Conservation (phyloP, 2,797 vertebrate species). For the Propithecus perrieri region DNA sequence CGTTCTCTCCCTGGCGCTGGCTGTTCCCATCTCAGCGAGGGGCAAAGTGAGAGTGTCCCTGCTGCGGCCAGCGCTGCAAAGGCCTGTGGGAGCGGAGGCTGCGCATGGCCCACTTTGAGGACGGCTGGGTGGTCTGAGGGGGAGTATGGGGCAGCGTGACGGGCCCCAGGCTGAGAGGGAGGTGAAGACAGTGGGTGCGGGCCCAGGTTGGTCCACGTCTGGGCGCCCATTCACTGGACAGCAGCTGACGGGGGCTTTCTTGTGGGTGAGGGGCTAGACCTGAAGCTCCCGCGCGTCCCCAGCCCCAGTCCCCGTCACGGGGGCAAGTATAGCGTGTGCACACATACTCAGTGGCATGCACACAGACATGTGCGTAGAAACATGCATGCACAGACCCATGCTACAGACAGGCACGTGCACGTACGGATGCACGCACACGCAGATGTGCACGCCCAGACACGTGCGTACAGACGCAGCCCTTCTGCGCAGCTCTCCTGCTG, state of each 20-base stretch:
- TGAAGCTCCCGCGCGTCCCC: background rate
- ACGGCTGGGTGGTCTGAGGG: background rate
- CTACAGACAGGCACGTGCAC: too few relatives aligned
- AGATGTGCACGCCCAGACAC: background rate
- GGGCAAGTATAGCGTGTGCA: background rate
- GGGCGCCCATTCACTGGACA: too few relatives aligned
- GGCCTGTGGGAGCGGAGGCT: background rate
- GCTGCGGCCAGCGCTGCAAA: background rate
- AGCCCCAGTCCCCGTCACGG: background rate
- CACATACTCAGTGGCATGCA: accelerated
- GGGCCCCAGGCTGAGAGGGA: background rate
- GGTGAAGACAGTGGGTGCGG: background rate
- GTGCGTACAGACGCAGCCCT: background rate
- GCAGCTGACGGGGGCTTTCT: background rate
- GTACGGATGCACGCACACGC: too few relatives aligned
- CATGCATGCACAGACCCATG: too few relatives aligned
- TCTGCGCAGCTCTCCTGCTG: background rate
- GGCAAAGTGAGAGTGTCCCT: background rate
- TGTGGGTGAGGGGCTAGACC: background rate
- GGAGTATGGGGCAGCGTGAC: background rate
- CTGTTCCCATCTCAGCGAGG: background rate
- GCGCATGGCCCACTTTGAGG: background rate
- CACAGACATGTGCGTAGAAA: background rate
- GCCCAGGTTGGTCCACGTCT: background rate
- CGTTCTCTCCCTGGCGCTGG: background rate